Base-by-base conservation (phyloP, 2,113 vertebrate genomes). In the Notothenia coriiceps region DNA sequence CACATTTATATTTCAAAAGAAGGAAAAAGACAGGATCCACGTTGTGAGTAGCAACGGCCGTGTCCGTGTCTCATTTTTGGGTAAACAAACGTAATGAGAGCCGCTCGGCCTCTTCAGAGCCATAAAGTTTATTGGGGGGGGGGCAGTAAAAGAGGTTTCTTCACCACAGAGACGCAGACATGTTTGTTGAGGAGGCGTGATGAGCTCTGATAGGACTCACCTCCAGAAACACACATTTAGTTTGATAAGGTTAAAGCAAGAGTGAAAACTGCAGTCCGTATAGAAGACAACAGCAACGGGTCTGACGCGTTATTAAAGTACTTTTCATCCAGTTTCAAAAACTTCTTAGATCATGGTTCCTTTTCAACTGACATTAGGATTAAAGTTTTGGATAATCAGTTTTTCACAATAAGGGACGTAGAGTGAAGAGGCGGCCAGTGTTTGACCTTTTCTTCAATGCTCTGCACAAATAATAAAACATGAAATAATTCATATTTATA, bases 51-150 rank as follows among this genome's bases (percentile, higher is more conserved):
- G 84, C 84, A 79, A 85, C 90, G 33, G 70, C 76, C 51, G 79
- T 46, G 56, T 57, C 51, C 2, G 35, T 0, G 35, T 47, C 76
- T 86, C 82, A 81, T 86, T 83, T 84, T 79, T 84, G 74, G 74
- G 87, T 82, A 87, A 92, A 91, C 88, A 88, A 55, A 18, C 35
- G 8, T 80, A 84, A 91, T 88, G 81, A 79, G 80, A 79, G 88
- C 82, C 46, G 79, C 64, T 70, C 29, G 14, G 20, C 76, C 77
- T 77, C 79, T 74, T 82, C 71, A 18, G 22, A 17, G 17, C 79
- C 83, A 87, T 94, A 94, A 94, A 94, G 13, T 94, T 95, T 94
- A 94, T 93, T 68, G 43, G 13, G n/a, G 15, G 57, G 64, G 88
- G 75, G 59, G 88, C 83, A 54, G 74, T 94, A 92, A 93, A 89